Percentiles rank a stretch among this genome's conserved stretches.
phyloP scores from a whole-genome alignment of 92 coral and sea anemone genomes.

The Plumapathes pennacea region DNA sequence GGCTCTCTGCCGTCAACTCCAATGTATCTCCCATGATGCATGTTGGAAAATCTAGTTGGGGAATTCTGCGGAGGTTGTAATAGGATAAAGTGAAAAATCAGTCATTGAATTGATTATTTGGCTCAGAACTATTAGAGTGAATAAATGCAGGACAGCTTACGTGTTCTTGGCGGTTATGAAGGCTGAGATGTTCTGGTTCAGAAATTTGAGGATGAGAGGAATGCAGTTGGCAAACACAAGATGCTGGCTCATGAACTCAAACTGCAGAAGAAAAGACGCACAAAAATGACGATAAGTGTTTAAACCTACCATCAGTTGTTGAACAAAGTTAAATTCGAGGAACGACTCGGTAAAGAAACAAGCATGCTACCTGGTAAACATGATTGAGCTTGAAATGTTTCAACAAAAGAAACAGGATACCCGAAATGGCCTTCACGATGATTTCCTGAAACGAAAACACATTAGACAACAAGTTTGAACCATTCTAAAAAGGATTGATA shows the following conservation, averaged over 20 bases:
- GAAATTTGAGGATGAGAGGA: conserved; percentile 90
- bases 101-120: not conserved
- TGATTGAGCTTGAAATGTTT: conserved; percentile 94
- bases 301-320: not conserved
- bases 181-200: conserved; percentile 91
- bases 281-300: not conserved
- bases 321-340: too few relatives aligned
- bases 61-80: conserved; percentile 73
- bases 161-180: conserved; percentile 95
- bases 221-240: conserved; percentile 97
- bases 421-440: conserved; percentile 91
- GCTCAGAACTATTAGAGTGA: too few relatives aligned
- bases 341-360: too few relatives aligned
- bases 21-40: conserved; percentile 81
- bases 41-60: conserved; percentile 89
- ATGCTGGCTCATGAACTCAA: conserved; percentile 96
- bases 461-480: not conserved
- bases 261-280: conserved; percentile 41
- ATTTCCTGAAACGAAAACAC: conserved; percentile 55
- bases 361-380: conserved; percentile 74
- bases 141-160: conserved; percentile 36
- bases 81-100: too few relatives aligned
- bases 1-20: conserved; percentile 93
- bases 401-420: conserved; percentile 78
- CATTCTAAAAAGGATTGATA: too few relatives aligned